Percentiles rank a stretch among this genome's conserved stretches.
These are phyloP conservation scores for Bufo bufo DNA, from an alignment of 2,113 vertebrate genomes.

Conservation along the genomic window DNA sequence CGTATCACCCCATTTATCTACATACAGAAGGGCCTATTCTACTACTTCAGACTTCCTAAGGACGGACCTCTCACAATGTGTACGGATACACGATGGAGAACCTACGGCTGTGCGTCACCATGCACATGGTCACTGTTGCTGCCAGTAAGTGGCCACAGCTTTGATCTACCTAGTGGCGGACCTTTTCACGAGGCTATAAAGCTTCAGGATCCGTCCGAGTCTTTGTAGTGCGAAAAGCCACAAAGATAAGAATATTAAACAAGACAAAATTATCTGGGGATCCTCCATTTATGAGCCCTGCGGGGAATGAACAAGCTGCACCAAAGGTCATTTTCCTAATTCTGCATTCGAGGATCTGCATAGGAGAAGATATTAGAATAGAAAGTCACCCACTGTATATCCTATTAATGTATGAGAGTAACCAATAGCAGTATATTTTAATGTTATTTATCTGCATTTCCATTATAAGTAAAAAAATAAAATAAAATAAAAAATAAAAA, in stretches of 20 bases:
- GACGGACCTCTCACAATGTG: neutral
- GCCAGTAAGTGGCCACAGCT: neutral
- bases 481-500: constrained; percentile 11
- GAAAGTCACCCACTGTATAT: constrained; percentile 33
- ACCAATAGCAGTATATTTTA: constrained; percentile 36
- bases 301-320: neutral
- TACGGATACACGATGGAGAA: neutral
- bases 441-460: constrained; percentile 53
- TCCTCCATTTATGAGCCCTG: neutral
- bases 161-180: neutral
- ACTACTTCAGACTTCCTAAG: neutral
- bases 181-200: neutral
- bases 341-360: neutral
- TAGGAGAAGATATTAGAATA: neutral
- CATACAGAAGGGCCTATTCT: neutral
- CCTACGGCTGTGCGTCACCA: neutral
- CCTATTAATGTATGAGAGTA: constrained; percentile 40
- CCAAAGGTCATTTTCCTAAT: neutral
- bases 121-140: neutral
- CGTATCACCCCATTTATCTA: neutral
- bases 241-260: neutral
- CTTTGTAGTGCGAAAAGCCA: too few relatives aligned
- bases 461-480: neutral
- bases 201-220: neutral
- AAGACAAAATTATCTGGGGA: neutral